A percentile compares a stretch with the other conserved stretches of the same genome.
Evolutionary conservation across 2,888 invertebrate genomes (phyloP).

Genomic region (Entomobrya proxima): DNA sequence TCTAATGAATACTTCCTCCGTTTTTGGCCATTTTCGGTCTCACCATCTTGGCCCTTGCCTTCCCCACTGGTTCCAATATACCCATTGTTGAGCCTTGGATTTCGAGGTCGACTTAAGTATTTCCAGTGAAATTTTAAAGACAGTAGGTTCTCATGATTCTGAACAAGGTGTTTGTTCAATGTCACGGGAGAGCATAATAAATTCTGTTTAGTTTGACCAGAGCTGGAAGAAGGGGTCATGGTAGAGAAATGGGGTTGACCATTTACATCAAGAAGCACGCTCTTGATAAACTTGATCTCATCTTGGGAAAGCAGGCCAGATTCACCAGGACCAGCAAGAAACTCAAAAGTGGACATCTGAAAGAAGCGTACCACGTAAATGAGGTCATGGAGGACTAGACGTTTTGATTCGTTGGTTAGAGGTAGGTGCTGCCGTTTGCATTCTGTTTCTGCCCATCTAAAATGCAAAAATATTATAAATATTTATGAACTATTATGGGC

Average conservation of each 20-base stretch:
- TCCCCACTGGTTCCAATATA: not conserved
- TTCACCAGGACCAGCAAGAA: slow-evolving; percentile 81
- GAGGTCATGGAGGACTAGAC: slow-evolving; percentile 40
- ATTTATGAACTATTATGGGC: not conserved
- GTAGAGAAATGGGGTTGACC: not conserved
- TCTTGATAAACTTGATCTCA: slow-evolving; percentile 78
- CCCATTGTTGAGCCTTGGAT: not conserved
- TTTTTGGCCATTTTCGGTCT: not conserved
- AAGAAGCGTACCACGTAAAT: slow-evolving; percentile 41
- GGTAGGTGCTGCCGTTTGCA: slow-evolving; percentile 37
- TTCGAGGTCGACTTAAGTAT: slow-evolving; percentile 26
- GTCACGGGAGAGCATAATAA: not conserved
- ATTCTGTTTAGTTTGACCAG: not conserved
- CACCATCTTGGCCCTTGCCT: not conserved
- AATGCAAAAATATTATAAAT: not conserved
- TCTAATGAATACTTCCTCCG: not conserved
- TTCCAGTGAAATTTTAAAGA: not conserved
- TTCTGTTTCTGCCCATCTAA: slow-evolving; percentile 54
- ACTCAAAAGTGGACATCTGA: slow-evolving; percentile 80
- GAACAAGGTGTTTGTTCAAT: too few species aligned
- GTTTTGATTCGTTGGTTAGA: slow-evolving; percentile 10
- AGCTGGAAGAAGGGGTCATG: not conserved
- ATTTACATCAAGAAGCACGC: slow-evolving; percentile 74
- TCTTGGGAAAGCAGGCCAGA: slow-evolving; percentile 80
- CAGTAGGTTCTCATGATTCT: not conserved